These are phyloP conservation scores for Sepioteuthis lessoniana DNA, from an alignment of 2,888 invertebrate genomes.

Conservation along the genomic window DNA sequence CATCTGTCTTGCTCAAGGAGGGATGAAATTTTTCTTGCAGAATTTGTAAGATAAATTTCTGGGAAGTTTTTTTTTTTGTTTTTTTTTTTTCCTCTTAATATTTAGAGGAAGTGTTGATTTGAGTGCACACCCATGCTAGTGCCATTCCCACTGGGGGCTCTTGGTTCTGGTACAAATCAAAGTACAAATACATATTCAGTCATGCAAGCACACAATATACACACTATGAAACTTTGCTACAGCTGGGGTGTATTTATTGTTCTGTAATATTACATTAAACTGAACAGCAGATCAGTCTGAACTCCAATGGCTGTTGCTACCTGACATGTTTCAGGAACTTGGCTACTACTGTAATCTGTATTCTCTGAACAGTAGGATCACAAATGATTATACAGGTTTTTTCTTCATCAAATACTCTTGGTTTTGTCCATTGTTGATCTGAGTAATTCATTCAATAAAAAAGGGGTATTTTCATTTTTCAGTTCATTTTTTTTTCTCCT, in stretches of 20 bases:
- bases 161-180: constrained; percentile 34
- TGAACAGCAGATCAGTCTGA: constrained; percentile 36
- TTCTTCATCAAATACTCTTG: constrained; percentile 40
- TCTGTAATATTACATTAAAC: background rate
- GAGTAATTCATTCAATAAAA: constrained; percentile 47
- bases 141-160: background rate
- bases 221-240: background rate
- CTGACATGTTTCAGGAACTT: constrained; percentile 26
- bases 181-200: background rate
- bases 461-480: constrained; percentile 40
- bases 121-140: background rate
- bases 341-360: background rate
- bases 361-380: constrained; percentile 35
- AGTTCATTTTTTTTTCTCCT: background rate
- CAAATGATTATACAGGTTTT: background rate
- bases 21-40: constrained; percentile 15
- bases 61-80: background rate
- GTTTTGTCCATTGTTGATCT: constrained; percentile 44
- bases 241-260: constrained; percentile 21
- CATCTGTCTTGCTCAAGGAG: background rate
- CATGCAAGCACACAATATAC: background rate
- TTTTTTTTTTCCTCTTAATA: background rate
- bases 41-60: background rate
- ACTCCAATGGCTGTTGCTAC: constrained; percentile 15
- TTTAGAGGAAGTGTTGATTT: too few species aligned